These are phyloP conservation scores for Lipophrys pholis DNA, from an alignment of 2,113 vertebrate genomes.

Conservation along the genomic window DNA sequence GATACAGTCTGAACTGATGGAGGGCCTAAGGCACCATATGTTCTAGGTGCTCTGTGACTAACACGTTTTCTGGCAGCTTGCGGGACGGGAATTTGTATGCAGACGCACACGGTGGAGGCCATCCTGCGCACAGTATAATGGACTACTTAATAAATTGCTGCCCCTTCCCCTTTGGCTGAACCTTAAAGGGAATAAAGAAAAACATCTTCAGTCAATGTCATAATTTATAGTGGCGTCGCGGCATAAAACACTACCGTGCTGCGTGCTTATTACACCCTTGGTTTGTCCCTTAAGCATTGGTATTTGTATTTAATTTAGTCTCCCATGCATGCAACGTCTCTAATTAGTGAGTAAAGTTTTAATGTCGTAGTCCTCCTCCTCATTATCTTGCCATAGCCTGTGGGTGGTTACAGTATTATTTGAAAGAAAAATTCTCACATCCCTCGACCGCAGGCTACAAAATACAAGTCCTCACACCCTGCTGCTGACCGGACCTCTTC, in stretches of 20 bases:
- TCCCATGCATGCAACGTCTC: constrained; percentile 43
- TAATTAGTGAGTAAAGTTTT: constrained; percentile 70
- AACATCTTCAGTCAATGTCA: constrained; percentile 62
- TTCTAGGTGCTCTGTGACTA: constrained; percentile 63
- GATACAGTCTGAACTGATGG: constrained; percentile 61
- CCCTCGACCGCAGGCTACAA: constrained; percentile 17
- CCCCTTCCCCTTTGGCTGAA: constrained; percentile 33
- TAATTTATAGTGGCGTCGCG: neutral
- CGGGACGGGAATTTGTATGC: constrained; percentile 20
- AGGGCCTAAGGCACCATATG: constrained; percentile 56
- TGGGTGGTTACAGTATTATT: constrained; percentile 40
- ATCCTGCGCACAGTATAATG: neutral
- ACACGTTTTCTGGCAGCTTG: constrained; percentile 44
- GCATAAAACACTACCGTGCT: neutral
- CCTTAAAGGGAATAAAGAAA: constrained; percentile 43
- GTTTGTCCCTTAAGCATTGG: constrained; percentile 42
- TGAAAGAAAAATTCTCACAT: constrained; percentile 21
- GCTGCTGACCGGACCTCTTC: constrained; percentile 15
- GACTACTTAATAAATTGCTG: constrained; percentile 24
- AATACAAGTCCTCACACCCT: constrained; percentile 25
- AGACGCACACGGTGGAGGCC: constrained; percentile 8
- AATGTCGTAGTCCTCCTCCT: constrained; percentile 57
- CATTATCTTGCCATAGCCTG: constrained; percentile 57
- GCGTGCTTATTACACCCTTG: constrained; percentile 29
- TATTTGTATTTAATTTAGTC: constrained; percentile 66